Percentiles rank a stretch among this genome's conserved stretches.
These are phyloP conservation scores for Physella acuta DNA, from an alignment of 1,140 invertebrate species.

Conservation along the genomic window DNA sequence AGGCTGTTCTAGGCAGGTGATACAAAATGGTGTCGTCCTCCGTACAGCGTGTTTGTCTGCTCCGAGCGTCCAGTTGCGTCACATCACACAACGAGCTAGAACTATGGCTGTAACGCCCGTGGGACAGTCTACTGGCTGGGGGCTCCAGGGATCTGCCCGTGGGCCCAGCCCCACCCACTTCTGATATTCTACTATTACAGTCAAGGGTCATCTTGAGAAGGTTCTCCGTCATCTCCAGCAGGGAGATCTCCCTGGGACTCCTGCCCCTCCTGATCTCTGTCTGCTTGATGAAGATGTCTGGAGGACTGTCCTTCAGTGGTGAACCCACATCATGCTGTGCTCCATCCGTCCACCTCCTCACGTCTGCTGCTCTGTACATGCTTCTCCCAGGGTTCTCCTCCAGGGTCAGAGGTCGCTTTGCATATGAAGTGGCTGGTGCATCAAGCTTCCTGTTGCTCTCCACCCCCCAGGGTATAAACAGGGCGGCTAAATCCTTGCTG, in stretches of 20 bases:
- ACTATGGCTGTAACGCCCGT: not conserved
- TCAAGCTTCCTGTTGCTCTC: not conserved
- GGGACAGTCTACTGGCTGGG: not conserved
- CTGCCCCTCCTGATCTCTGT: too few relatives aligned
- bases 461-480: constrained; percentile 18
- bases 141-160: not conserved
- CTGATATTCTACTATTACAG: constrained; percentile 25
- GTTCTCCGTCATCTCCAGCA: constrained; percentile 39
- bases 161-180: not conserved
- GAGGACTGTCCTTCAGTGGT: not conserved
- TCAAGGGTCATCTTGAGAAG: constrained; percentile 37
- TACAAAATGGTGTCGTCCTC: not conserved
- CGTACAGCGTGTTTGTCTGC: not conserved
- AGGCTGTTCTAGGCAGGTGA: constrained; percentile 3
- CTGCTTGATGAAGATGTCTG: too few relatives aligned
- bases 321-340: not conserved
- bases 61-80: not conserved
- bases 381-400: not conserved
- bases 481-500: constrained; percentile 35
- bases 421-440: not conserved
- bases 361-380: not conserved
- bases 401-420: not conserved
- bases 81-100: not conserved
- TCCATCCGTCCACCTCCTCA: too few relatives aligned
- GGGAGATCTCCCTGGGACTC: constrained; percentile 16